Conservation (phyloP, 1,140 invertebrate species). For the Oncopodura yosiiana region DNA sequence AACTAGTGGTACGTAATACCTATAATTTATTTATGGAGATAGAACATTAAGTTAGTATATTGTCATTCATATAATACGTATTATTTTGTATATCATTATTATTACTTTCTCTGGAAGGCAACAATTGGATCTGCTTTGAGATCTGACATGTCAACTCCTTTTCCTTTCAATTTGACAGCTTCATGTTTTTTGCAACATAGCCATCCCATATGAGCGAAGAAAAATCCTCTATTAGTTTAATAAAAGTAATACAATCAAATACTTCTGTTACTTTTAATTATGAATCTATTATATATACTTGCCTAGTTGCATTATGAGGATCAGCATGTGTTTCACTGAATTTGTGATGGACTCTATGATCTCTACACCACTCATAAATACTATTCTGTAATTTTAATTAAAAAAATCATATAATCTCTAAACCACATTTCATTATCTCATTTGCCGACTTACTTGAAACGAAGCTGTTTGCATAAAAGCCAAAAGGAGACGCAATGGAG, state of each 20-base stretch:
- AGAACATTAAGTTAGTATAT: not conserved
- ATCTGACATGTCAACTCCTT: slow-evolving; percentile 73
- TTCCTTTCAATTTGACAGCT: slow-evolving; percentile 69
- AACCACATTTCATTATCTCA: not conserved
- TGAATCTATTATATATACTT: too few relatives aligned
- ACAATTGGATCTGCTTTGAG: slow-evolving; percentile 71
- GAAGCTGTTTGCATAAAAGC: slow-evolving; percentile 47
- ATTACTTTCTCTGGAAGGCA: slow-evolving; percentile 68
- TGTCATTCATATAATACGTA: not conserved
- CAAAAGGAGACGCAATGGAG: slow-evolving; percentile 47
- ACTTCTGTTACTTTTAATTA: too few relatives aligned
- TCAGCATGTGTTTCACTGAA: slow-evolving; percentile 57
- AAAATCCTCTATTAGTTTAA: slow-evolving; percentile 86
- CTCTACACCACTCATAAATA: slow-evolving; percentile 53
- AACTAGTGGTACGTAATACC: slow-evolving; percentile 74
- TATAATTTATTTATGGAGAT: slow-evolving; percentile 35
- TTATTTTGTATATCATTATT: not conserved
- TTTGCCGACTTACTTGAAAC: slow-evolving; percentile 44
- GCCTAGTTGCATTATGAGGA: slow-evolving; percentile 58
- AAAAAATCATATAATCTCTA: not conserved
- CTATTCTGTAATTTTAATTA: slow-evolving; percentile 43
- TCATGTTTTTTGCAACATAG: slow-evolving; percentile 83
- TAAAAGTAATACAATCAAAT: too few relatives aligned
- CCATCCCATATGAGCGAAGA: slow-evolving; percentile 95
- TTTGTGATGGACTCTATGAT: slow-evolving; percentile 57